These are phyloP conservation scores for Cossypha dichroa DNA, from an alignment of 2,797 vertebrate species.

Conservation along the genomic window DNA sequence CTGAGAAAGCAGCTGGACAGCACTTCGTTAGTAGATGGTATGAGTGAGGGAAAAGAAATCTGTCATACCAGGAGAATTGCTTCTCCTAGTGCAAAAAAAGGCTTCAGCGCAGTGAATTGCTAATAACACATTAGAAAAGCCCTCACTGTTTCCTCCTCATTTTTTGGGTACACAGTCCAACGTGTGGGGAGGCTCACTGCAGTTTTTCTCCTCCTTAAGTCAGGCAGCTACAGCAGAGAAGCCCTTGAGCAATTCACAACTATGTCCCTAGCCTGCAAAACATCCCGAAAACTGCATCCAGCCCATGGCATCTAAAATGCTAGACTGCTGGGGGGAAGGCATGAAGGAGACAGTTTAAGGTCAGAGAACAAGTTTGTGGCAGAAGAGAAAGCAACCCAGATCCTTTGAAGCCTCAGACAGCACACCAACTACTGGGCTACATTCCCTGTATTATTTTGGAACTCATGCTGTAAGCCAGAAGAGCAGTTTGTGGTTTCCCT, in stretches of 20 bases:
- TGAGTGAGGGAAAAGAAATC: background rate
- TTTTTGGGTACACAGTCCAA: background rate
- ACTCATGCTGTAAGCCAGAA: background rate
- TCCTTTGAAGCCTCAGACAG: background rate
- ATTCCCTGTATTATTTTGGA: background rate
- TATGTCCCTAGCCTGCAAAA: background rate
- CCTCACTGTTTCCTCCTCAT: background rate
- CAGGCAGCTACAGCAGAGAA: background rate
- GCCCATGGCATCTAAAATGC: accelerated
- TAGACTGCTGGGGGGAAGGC: background rate
- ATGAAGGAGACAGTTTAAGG: background rate
- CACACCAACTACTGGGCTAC: background rate
- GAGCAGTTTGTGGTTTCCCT: background rate
- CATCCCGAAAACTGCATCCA: background rate
- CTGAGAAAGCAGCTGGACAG: background rate
- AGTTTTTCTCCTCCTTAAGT: background rate
- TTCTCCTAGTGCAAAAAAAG: background rate
- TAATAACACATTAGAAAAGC: background rate
- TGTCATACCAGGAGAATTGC: background rate
- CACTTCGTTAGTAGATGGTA: background rate
- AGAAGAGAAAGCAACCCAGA: background rate
- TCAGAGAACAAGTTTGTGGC: background rate
- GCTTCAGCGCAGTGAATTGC: background rate
- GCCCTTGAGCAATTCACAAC: background rate
- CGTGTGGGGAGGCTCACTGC: background rate